Evolutionary conservation across 92 coral and sea anemone genomes (phyloP).

Genomic region (Parazoanthus atlanticus): DNA sequence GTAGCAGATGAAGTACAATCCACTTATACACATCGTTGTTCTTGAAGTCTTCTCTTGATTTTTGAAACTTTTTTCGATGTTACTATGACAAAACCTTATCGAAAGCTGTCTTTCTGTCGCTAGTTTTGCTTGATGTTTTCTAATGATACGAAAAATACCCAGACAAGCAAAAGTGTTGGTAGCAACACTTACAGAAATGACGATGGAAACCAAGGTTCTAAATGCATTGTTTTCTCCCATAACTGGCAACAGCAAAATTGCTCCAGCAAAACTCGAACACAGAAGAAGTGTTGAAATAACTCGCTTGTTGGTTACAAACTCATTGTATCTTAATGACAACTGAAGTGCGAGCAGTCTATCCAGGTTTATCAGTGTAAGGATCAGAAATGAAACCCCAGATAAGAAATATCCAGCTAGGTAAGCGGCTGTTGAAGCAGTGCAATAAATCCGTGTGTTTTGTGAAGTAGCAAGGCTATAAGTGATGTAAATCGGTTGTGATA

Average conservation of each 20-base stretch:
- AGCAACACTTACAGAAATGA: not conserved
- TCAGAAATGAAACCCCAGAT: constrained; percentile 6
- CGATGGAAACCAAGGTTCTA: not conserved
- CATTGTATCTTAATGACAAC: constrained; percentile 5
- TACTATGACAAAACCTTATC: not conserved
- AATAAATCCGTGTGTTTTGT: not conserved
- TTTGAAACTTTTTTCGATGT: not conserved
- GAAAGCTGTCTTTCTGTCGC: not conserved
- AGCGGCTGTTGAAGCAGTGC: not conserved
- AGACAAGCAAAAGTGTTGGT: not conserved
- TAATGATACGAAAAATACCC: not conserved
- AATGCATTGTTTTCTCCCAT: not conserved
- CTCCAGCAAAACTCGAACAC: not conserved
- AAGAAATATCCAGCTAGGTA: not conserved
- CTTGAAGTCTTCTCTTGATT: constrained; percentile 1
- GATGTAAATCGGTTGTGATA: constrained; percentile 12
- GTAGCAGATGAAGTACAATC: not conserved
- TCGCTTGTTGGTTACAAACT: constrained; percentile 8
- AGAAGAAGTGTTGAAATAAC: not conserved
- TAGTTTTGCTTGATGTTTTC: not conserved
- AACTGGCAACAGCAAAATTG: not conserved
- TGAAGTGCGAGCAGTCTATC: not conserved
- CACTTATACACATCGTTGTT: constrained; percentile 9
- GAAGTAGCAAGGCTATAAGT: not conserved
- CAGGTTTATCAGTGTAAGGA: constrained; percentile 15